These are phyloP conservation scores for Andrena bicolor DNA, from an alignment of 2,888 invertebrate species.

Conservation along the genomic window DNA sequence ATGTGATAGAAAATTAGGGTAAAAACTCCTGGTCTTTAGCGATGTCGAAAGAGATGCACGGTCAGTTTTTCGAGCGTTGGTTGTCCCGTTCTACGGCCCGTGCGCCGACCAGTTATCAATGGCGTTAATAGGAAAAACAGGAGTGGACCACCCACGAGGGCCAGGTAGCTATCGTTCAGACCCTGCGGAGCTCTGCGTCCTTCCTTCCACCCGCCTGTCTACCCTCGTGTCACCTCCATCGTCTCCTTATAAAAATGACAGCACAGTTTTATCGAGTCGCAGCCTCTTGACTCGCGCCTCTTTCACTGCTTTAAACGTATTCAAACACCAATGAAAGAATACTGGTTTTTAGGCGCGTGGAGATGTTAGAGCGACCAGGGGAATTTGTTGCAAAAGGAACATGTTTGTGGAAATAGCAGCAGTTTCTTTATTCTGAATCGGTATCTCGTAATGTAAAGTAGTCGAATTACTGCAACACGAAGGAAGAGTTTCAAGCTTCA, in stretches of 20 bases:
- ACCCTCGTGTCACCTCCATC: slow-evolving; percentile 56
- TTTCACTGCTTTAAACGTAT: slow-evolving; percentile 49
- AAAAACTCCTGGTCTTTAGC: too few relatives aligned
- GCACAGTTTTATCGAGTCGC: slow-evolving; percentile 74
- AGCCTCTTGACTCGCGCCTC: slow-evolving; percentile 42
- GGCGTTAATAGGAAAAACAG: slow-evolving; percentile 77
- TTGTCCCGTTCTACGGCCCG: slow-evolving; percentile 31
- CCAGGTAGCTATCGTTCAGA: slow-evolving; percentile 76
- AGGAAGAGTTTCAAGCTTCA: too few relatives aligned
- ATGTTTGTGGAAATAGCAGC: neutral
- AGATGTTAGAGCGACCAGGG: too few relatives aligned
- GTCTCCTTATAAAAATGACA: slow-evolving; percentile 77
- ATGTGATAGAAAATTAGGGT: too few relatives aligned
- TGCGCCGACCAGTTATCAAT: slow-evolving; percentile 74
- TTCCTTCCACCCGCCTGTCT: slow-evolving; percentile 23
- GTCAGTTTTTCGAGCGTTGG: neutral
- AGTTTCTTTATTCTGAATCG: too few relatives aligned
- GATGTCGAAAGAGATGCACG: too few relatives aligned
- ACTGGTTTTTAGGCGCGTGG: neutral
- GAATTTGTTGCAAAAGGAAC: neutral
- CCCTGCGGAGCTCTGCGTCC: slow-evolving; percentile 39
- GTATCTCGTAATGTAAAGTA: too few relatives aligned
- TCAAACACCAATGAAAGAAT: slow-evolving; percentile 41
- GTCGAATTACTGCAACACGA: too few relatives aligned
- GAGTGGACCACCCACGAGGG: slow-evolving; percentile 79